Percentiles rank a stretch among this genome's conserved stretches.
These are phyloP conservation scores for Crenuchus spilurus DNA, from an alignment of 2,797 vertebrate species.

Conservation along the genomic window DNA sequence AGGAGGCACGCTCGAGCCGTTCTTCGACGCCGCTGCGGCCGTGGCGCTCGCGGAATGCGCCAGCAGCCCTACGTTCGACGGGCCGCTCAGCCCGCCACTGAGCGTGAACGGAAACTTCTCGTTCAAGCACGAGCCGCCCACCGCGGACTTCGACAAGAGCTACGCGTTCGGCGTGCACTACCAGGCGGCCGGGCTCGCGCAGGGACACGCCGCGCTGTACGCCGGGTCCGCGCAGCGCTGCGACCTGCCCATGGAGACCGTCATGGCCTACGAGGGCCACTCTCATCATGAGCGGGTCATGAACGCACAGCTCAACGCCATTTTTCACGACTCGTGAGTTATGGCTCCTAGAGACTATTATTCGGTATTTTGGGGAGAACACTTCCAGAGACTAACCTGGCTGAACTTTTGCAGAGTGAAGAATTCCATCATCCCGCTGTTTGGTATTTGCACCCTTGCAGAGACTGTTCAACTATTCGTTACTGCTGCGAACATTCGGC, in stretches of 20 bases:
- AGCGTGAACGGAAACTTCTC: conserved; percentile 98
- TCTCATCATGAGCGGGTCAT: conserved; percentile 91
- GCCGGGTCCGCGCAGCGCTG: conserved; percentile 81
- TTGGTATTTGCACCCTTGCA: neutral
- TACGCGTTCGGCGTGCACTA: conserved; percentile 93
- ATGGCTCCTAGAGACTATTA: conserved; percentile 13
- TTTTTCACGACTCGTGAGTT: conserved; percentile 90
- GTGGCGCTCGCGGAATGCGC: conserved; percentile 68
- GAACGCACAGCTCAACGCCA: conserved; percentile 92
- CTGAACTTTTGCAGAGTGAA: neutral
- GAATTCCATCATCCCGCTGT: neutral
- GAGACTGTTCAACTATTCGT: neutral
- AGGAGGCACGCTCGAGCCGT: conserved; percentile 85
- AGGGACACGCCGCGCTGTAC: conserved; percentile 78
- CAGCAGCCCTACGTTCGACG: conserved; percentile 92
- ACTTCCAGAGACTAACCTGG: neutral
- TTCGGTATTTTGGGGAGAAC: neutral
- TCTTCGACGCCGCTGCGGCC: conserved; percentile 78
- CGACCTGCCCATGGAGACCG: conserved; percentile 86
- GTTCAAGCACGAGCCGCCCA: conserved; percentile 90
- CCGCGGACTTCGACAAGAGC: conserved; percentile 85
- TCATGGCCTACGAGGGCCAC: conserved; percentile 91
- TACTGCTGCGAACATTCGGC: no score
- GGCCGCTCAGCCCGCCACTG: conserved; percentile 93
- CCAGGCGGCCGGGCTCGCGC: conserved; percentile 77